Evolutionary conservation across 2,888 invertebrate species (phyloP).

Genomic region (Stratiomys singularior): DNA sequence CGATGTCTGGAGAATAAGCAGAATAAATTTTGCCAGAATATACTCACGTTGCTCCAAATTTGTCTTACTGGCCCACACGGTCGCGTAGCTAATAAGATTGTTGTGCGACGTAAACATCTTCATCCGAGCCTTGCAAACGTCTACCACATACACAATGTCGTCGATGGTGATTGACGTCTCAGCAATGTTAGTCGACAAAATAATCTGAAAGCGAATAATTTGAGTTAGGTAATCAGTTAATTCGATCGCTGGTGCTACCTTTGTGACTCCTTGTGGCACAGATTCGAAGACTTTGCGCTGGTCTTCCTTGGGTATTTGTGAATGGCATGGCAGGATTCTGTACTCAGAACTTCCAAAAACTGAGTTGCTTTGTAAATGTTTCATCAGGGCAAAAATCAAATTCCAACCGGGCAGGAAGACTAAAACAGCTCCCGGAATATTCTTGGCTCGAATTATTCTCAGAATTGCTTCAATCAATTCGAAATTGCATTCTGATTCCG

Average conservation of each 20-base stretch:
- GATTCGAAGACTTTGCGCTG: conserved; percentile 92
- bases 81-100: conserved; percentile 98
- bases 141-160: conserved; percentile 97
- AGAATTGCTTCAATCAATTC: conserved; percentile 89
- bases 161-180: conserved; percentile 98
- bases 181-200: conserved; percentile 97
- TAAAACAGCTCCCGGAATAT: conserved; percentile 85
- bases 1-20: too few relatives aligned
- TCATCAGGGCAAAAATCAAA: conserved; percentile 91
- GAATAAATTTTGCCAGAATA: background rate
- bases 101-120: conserved; percentile 98
- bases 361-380: conserved; percentile 80
- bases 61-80: conserved; percentile 94
- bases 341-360: conserved; percentile 77
- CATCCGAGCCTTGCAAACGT: conserved; percentile 97
- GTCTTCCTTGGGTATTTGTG: conserved; percentile 95
- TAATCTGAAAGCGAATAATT: conserved; percentile 76
- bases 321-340: conserved; percentile 92
- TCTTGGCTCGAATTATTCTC: conserved; percentile 70
- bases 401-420: conserved; percentile 98
- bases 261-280: conserved; percentile 84
- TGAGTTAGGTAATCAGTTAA: background rate
- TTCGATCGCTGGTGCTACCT: conserved; percentile 68
- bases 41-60: conserved; percentile 84
- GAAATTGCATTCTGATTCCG: conserved; percentile 91